These are phyloP conservation scores for Oceanodroma leucorhoa DNA, from an alignment of 2,797 vertebrate species.

Conservation along the genomic window DNA sequence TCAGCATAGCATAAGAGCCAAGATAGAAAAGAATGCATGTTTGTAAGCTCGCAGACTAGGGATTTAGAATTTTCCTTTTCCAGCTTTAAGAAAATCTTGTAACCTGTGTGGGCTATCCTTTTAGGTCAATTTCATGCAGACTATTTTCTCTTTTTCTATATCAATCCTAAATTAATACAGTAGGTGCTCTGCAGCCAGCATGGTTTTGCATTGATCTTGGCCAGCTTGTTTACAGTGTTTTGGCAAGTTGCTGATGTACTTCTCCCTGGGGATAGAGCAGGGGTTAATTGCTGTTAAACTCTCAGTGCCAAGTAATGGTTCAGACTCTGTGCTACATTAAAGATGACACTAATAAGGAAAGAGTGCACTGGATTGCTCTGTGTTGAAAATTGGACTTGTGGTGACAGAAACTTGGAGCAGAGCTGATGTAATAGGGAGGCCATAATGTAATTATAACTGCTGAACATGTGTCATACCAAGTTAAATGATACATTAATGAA, in stretches of 20 bases:
- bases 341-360: slow-evolving; percentile 89
- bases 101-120: slow-evolving; percentile 20
- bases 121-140: slow-evolving; percentile 63
- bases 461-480: slow-evolving; percentile 81
- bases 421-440: slow-evolving; percentile 79
- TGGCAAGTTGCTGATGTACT: slow-evolving; percentile 85
- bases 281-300: slow-evolving; percentile 92
- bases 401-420: slow-evolving; percentile 82
- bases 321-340: slow-evolving; percentile 84
- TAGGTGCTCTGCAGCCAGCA: slow-evolving; percentile 72
- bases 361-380: slow-evolving; percentile 80
- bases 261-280: slow-evolving; percentile 82
- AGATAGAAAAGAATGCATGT: not conserved
- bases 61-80: slow-evolving; percentile 1
- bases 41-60: not conserved
- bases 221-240: slow-evolving; percentile 88
- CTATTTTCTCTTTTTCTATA: slow-evolving; percentile 50
- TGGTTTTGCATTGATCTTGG: slow-evolving; percentile 81
- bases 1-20: not conserved
- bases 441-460: slow-evolving; percentile 82
- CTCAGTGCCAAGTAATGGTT: slow-evolving; percentile 84
- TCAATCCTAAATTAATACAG: slow-evolving; percentile 76
- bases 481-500: slow-evolving; percentile 83
- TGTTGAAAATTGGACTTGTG: slow-evolving; percentile 80
- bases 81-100: slow-evolving; percentile 26